Base-by-base conservation (phyloP, 1,140 invertebrate genomes). In the Zeugodacus cucurbitae region DNA sequence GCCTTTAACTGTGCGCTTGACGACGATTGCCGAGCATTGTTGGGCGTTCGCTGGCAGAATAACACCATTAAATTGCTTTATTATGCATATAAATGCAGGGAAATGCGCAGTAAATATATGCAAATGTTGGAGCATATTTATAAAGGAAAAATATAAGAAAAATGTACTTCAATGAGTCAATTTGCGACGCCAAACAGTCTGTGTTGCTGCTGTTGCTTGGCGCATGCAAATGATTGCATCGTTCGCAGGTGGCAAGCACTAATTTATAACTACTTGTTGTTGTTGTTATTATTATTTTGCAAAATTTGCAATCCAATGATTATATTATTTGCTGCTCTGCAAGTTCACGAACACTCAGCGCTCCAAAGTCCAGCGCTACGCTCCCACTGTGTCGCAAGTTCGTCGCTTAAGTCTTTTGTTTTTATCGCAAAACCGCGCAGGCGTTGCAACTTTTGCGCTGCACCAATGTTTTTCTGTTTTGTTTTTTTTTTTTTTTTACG, bases 391-490 rank as follows among this genome's bases (percentile, higher is more conserved):
- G 37, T 4, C 3, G 85, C 87, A 87, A 70, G 87, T 87, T 70
- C 59, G 87, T 70, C 59, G 87, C 87, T 87, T 87, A 87, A 87
- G 87, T 87, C 87, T 87, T 87, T 87, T 87, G 58, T 87, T 67
- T 64, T 87, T 82, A 82, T 82, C 67, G 67, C 67, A 41, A 37
- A 29, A 62, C 10, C 11, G 74, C 7, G 74, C 74, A 82, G 74
- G 74, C 74, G 74, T 82, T 82, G 74, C 74, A 54, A 17, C 3
- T 82, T 32, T 17, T 17, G n/a, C 26, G 58, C 58, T 62, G 58
- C 11, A 32, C n/a, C n/a, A 22, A 11, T 70, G 5, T 67, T 70
- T 17, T 22, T 82, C 8, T 44, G 6, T 37, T 7, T n/a, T 14
- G 0, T n/a, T 78, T 11, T 44, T 11, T 11, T 48, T 48, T 8